Base-by-base conservation (phyloP, 2,888 invertebrate species). In the Pammene aurita region DNA sequence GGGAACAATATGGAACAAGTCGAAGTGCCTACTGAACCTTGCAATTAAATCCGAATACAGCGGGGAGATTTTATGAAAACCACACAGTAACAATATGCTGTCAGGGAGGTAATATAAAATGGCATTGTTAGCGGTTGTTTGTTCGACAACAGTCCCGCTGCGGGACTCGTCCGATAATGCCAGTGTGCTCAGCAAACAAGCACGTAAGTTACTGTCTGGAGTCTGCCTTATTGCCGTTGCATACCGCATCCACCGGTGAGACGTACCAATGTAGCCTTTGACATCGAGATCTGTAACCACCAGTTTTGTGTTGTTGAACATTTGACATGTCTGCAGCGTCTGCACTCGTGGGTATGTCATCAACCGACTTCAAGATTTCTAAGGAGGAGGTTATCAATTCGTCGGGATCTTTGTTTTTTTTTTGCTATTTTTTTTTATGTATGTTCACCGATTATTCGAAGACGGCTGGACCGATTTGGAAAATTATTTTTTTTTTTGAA, bases 121-220 rank as follows among this genome's bases (percentile, higher is more conserved):
- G 75, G 75, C 74, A 72, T 78, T 75, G 78, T 80, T 78, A 78
- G 78, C 72, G 68, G 74, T 73, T 78, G 76, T 79, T 78, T 75
- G 75, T 71, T 75, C 64, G 65, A 60, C 67, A 58, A 60, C 63
- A 71, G 54, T 64, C 64, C 54, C 61, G 58, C 46, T 68, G 44
- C 58, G 58, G 71, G 66, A 66, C 66, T 67, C 44, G 62, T 62
- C 56, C 71, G 61, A 66, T 69, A 71, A 71, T 71, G 65, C 62
- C 67, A 61, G 73, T 70, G 60, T 75, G 72, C 70, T 73, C 67
- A 67, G 68, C 71, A 75, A 72, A 72, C 72, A 73, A 58, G 50
- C 64, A 68, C 64, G 64, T 68, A 68, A 68, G 63, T 64, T 68
- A 64, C 54, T 64, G 63, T 44, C 68, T 42, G 44, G 56, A 56